Evolutionary conservation across 2,888 invertebrate genomes (phyloP).

Genomic region (Diarsia rubi): DNA sequence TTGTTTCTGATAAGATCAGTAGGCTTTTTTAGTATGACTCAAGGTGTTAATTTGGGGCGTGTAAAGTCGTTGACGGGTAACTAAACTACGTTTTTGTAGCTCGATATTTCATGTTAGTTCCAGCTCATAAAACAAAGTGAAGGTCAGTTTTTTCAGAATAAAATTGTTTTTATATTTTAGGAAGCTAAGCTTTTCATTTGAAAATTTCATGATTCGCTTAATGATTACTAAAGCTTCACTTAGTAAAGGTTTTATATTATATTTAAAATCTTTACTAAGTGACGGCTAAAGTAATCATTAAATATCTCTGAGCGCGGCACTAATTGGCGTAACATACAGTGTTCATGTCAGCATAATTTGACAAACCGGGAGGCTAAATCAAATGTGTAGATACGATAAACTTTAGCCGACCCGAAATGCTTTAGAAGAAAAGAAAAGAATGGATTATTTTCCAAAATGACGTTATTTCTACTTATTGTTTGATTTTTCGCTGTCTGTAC

Average conservation of each 20-base stretch:
- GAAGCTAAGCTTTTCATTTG: not conserved
- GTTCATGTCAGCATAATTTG: not conserved
- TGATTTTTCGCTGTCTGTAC: no score
- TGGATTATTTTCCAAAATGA: no score
- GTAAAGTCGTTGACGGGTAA: slow-evolving; percentile 32
- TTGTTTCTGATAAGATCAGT: slow-evolving; percentile 40
- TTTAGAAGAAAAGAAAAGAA: no score
- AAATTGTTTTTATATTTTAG: not conserved
- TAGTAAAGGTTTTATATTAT: no score
- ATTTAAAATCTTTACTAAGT: no score
- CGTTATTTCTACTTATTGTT: no score
- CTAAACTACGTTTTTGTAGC: not conserved
- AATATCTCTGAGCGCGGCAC: no score
- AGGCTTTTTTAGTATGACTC: slow-evolving; percentile 1
- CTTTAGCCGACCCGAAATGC: no score
- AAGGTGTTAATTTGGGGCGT: slow-evolving; percentile 28
- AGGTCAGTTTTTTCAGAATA: not conserved
- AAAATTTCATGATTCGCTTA: not conserved
- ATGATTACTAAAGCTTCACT: no score
- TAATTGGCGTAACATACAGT: not conserved
- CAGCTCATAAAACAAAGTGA: not conserved
- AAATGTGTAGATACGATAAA: not conserved
- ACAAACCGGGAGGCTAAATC: not conserved
- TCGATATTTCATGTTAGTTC: not conserved
- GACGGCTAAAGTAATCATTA: no score